phyloP scores from a whole-genome alignment of 2,797 vertebrate species.

The Bradypodion pumilum region DNA sequence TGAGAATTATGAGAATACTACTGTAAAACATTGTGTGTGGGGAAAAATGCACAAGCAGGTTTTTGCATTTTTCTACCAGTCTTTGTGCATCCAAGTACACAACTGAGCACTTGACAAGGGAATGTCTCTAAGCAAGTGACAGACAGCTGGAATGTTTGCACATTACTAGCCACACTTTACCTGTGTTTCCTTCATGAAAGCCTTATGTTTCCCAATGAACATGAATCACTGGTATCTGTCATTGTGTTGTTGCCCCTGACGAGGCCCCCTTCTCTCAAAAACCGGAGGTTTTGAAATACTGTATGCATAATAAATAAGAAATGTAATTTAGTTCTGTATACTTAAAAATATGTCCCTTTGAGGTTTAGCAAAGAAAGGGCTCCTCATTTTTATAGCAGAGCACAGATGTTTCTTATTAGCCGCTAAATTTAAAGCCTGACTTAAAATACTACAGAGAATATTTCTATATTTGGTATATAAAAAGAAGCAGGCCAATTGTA shows the following conservation, averaged over 20 bases:
- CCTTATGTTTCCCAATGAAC: background rate
- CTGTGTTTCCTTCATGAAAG: background rate
- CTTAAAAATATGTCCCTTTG: constrained; percentile 34
- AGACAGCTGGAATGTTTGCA: too few species aligned
- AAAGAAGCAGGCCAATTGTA: constrained; percentile 27
- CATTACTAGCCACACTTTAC: background rate
- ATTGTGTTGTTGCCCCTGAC: background rate
- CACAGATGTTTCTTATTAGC: constrained; percentile 51
- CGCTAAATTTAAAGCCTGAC: constrained; percentile 42
- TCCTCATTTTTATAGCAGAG: constrained; percentile 32
- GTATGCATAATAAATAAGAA: background rate
- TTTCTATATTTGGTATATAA: constrained; percentile 50
- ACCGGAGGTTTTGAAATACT: background rate
- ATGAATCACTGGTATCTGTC: background rate
- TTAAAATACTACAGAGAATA: constrained; percentile 41
- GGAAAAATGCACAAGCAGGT: too few species aligned
- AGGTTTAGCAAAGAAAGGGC: constrained; percentile 45
- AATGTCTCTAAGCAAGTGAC: too few species aligned
- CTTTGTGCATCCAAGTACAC: too few species aligned
- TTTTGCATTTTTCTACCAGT: too few species aligned
- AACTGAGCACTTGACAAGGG: too few species aligned
- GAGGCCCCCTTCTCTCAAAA: constrained; percentile 1
- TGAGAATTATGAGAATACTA: too few species aligned
- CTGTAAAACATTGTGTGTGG: too few species aligned
- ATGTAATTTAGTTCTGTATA: background rate